Base-by-base conservation (phyloP, 2,113 vertebrate genomes). In the Tinamus guttatus region DNA sequence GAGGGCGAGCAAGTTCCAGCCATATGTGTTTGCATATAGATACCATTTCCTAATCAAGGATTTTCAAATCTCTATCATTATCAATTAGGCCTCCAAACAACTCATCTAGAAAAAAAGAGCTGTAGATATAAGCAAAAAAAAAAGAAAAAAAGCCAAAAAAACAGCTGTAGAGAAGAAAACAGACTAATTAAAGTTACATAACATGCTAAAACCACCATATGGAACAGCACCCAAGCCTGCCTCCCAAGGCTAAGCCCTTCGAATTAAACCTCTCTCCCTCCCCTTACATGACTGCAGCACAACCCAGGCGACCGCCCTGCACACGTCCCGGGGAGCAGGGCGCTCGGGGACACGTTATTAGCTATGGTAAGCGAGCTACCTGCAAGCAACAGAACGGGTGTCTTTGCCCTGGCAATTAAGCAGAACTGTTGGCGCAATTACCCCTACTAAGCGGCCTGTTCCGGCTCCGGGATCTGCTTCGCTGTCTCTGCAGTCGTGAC, bases 391-490 rank as follows among this genome's bases (percentile, higher is more conserved):
- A 56, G 43, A 74, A 63, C 13, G 22, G 9, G n/a, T 34, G 84
- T 52, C 89, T 65, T 77, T 9, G 96, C 90, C 3, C 32, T 38
- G 81, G 4, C 89, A 76, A 74, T 8, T 2, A 81, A 70, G 93
- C 54, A 91, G 73, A 95, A 87, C 14, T 19, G 82, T 27, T 28
- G 58, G 36, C 22, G 89, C 94, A 94, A 96, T 98, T 99, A 99
- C 99, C 99, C 98, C 98, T 97, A 97, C 97, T 98, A 18, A 98
- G 92, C 30, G 98, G 98, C 97, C 99, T 98, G 97, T 95, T 99
- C 96, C 99, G 99, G 97, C 99, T 99, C 96, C 99, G 98, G 90
- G 99, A 99, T 93, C 99, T 97, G 97, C 99, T 99, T 34, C 99
- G 98, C 97, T 99, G 99, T 93, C 99, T 98, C 98, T 99, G 99